phyloP scores from a whole-genome alignment of 2,113 vertebrate species.

The Pelobates fuscus region DNA sequence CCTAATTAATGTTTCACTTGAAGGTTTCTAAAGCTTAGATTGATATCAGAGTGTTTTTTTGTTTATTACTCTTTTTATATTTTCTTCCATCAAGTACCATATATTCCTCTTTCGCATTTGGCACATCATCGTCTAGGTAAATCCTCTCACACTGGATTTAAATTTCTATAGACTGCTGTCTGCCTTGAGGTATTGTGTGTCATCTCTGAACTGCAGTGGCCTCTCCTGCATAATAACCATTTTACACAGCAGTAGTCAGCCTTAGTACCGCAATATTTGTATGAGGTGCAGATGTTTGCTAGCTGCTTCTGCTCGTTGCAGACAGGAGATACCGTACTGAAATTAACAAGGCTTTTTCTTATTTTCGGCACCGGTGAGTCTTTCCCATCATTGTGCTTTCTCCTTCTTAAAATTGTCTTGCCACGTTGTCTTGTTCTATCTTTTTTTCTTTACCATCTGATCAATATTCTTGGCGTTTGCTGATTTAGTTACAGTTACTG shows the following conservation, averaged over 20 bases:
- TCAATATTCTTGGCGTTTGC: not conserved
- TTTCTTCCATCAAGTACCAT: not conserved
- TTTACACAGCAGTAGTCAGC: conserved; percentile 72
- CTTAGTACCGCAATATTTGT: conserved; percentile 79
- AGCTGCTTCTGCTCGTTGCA: conserved; percentile 60
- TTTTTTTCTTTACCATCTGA: conserved; percentile 5
- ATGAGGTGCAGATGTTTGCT: conserved; percentile 64
- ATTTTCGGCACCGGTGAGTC: conserved; percentile 49
- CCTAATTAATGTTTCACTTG: no score
- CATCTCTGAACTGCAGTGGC: conserved; percentile 79
- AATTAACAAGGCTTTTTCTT: conserved; percentile 50
- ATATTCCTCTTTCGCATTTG: conserved; percentile 61
- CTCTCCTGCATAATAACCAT: conserved; percentile 85
- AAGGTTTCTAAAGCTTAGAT: no score
- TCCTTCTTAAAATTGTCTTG: conserved; percentile 52
- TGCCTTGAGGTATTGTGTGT: conserved; percentile 81
- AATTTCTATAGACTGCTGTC: conserved; percentile 66
- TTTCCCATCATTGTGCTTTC: conserved; percentile 45
- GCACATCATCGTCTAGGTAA: conserved; percentile 63
- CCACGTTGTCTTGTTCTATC: conserved; percentile 36
- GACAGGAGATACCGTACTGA: conserved; percentile 56
- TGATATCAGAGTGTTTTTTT: not conserved
- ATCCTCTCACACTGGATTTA: conserved; percentile 65
- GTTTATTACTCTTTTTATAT: not conserved
- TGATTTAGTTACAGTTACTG: not conserved